Evolutionary conservation across 1,140 invertebrate genomes (phyloP), one percentile per base, ranked within the genome.

Genomic region (Nephotettix cincticeps): DNA sequence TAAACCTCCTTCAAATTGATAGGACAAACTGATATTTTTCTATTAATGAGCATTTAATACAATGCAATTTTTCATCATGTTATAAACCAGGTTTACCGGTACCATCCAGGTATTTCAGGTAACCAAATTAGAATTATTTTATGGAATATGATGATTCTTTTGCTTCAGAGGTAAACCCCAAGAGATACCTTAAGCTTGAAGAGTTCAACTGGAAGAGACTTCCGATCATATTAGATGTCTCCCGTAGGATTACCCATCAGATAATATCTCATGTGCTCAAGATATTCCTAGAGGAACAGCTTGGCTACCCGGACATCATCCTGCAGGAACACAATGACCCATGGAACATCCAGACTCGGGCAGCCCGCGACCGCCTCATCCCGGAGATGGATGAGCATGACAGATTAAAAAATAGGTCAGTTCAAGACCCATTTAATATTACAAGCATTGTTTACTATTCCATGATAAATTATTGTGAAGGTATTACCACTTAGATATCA

Each of bases 271-370:
- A 85, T 61, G 83, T 91, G n/a, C 85, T 89, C 73, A 84, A 83
- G 71, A 89, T 90, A 43, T 86, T 90, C 69, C 76, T 90, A 1
- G 79, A 82, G 54, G 88, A 91, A 74, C 81, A 89, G 1, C 76
- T 91, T 1, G 87, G 89, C 1, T 92, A 91, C 76, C 74, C 81
- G 0, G 79, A 83, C 28, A 83, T 91, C 0, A 6, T 61, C 27
- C 13, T 61, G 9, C 21, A 6, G 56, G 56, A 61, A 23, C 13
- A 9, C 14, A 61, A 61, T 23, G 56, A 61, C 56, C 21, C 14
- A 9, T 61, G 13, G 9, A n/a, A 61, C 56, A n/a, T n/a, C n/a
- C 56, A 61, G n/a, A 9, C 21, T 29, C 6, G n/a, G 1, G 14
- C 13, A 25, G 23, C 27, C n/a, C 56, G 56, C 14, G 23, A 6